phyloP scores from a whole-genome alignment of 2,797 vertebrate genomes.

The Ceyx erithaca region DNA sequence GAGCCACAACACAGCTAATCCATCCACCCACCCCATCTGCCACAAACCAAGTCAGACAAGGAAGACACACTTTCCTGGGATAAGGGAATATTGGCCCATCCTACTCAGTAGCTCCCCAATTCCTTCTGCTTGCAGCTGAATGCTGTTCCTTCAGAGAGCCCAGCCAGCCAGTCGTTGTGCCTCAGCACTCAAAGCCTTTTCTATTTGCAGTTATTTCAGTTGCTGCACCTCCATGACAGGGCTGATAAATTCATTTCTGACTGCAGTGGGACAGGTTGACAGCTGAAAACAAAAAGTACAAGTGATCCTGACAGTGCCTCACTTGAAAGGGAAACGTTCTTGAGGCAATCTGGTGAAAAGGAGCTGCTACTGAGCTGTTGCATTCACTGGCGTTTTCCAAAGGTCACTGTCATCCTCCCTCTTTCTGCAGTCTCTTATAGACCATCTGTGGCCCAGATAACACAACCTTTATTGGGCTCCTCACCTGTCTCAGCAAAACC shows the following conservation, averaged over 20 bases:
- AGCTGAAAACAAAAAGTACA: conserved; percentile 45
- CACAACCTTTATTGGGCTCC: background rate
- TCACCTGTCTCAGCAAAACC: background rate
- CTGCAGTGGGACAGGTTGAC: conserved; percentile 17
- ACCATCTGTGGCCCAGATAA: background rate
- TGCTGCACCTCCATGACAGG: conserved; percentile 3
- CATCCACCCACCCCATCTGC: background rate
- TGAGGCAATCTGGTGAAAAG: background rate
- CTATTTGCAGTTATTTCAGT: conserved; percentile 31
- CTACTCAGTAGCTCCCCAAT: background rate
- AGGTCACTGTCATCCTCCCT: background rate
- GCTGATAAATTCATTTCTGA: conserved; percentile 42
- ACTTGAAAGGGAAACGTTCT: conserved; percentile 16
- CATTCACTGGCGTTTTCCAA: background rate
- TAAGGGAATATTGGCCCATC: background rate
- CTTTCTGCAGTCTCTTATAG: background rate
- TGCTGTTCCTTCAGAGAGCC: background rate
- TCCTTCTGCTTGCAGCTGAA: background rate
- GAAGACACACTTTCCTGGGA: background rate
- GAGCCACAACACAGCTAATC: background rate
- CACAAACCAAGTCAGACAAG: background rate
- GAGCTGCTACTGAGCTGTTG: background rate
- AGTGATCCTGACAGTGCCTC: conserved; percentile 28
- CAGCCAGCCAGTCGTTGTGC: background rate
- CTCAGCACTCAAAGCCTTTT: conserved; percentile 2